These are phyloP conservation scores for Nothocercus nigrocapillus DNA, from an alignment of 2,113 vertebrate genomes.

Conservation along the genomic window DNA sequence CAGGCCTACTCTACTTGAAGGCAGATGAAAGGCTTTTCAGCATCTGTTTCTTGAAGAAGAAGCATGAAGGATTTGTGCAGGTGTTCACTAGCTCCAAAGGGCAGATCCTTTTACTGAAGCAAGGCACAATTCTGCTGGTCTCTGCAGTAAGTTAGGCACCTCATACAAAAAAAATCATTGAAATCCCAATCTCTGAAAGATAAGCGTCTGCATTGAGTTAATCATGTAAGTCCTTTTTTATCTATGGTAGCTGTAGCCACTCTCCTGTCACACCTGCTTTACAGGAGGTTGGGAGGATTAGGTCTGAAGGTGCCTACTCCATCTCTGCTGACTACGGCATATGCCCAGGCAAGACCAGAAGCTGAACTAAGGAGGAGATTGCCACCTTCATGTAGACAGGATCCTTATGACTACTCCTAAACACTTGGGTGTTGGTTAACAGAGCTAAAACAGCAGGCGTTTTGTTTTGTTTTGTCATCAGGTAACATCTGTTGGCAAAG, in stretches of 20 bases:
- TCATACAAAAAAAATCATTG: background rate
- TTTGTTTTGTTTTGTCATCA: background rate
- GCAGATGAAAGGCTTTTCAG: background rate
- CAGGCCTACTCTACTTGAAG: background rate
- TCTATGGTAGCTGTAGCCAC: background rate
- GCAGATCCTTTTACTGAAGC: background rate
- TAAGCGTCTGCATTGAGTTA: background rate
- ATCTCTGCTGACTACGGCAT: fast-evolving
- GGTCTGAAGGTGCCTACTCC: background rate
- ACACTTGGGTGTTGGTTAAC: background rate
- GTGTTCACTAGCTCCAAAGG: background rate
- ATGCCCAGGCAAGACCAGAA: background rate
- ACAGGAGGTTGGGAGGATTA: background rate
- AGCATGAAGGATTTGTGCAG: background rate
- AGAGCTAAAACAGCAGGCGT: background rate
- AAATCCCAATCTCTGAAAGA: background rate
- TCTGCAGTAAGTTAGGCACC: background rate
- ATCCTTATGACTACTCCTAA: background rate
- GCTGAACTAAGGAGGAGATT: background rate
- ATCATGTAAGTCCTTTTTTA: background rate
- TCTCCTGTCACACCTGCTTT: background rate
- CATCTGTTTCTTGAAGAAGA: background rate
- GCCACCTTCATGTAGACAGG: background rate
- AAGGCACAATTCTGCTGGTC: background rate
- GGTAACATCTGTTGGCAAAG: background rate